Conservation (phyloP, 1,140 invertebrate species). For the Eumeta japonica region DNA sequence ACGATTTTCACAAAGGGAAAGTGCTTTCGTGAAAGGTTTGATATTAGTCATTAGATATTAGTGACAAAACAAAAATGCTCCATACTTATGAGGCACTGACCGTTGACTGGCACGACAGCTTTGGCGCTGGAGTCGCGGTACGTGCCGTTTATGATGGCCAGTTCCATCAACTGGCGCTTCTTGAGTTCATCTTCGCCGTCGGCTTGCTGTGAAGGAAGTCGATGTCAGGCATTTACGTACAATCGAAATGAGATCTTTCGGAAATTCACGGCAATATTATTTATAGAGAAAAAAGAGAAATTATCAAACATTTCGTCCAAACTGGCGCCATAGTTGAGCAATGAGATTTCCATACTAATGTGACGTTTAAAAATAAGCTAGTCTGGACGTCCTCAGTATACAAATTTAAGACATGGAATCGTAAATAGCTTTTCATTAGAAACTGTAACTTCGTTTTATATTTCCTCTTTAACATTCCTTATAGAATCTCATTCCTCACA, state of each 20-base stretch:
- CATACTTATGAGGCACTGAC: slow-evolving; percentile 57
- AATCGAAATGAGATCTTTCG: slow-evolving; percentile 14
- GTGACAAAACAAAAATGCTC: slow-evolving; percentile 52
- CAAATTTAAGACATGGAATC: too few species aligned
- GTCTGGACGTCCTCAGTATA: too few species aligned
- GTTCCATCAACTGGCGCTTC: slow-evolving; percentile 98
- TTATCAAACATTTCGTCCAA: not conserved
- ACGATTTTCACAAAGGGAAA: too few species aligned
- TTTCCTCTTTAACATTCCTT: too few species aligned
- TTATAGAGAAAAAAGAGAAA: slow-evolving; percentile 4
- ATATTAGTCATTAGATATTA: too few species aligned
- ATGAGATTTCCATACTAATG: not conserved
- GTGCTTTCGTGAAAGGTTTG: too few species aligned
- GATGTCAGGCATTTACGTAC: too few species aligned
- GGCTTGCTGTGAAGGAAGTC: slow-evolving; percentile 78
- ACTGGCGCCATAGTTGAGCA: not conserved
- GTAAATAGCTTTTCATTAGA: too few species aligned
- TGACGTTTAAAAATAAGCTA: too few species aligned
- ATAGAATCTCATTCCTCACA: too few species aligned
- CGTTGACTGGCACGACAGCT: slow-evolving; percentile 67
- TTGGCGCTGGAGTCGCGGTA: slow-evolving; percentile 94
- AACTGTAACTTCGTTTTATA: too few species aligned
- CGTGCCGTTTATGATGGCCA: slow-evolving; percentile 99
- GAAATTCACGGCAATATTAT: slow-evolving; percentile 14
- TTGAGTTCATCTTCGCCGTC: slow-evolving; percentile 99